A percentile compares a stretch with the other conserved stretches of the same genome.
Evolutionary conservation across 2,888 invertebrate genomes (phyloP).

Genomic region (Parochlus steinenii): DNA sequence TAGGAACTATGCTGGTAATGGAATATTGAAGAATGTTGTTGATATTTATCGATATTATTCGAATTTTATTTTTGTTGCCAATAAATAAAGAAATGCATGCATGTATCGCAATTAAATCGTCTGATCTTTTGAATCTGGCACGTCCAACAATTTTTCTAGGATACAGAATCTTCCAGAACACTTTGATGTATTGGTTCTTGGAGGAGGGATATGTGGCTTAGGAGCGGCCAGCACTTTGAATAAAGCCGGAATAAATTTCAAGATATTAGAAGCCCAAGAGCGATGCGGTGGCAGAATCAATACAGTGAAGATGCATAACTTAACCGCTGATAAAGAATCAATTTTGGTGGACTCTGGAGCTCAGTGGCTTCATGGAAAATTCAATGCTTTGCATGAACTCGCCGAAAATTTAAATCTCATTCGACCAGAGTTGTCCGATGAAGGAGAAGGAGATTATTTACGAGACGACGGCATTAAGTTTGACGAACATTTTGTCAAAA

Average conservation of each 20-base stretch:
- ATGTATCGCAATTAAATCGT: too few species aligned
- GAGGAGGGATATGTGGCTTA: constrained; percentile 12
- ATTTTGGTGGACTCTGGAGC: constrained; percentile 25
- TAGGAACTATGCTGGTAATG: too few species aligned
- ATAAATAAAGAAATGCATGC: too few species aligned
- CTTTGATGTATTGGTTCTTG: constrained; percentile 12
- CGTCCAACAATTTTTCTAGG: too few species aligned
- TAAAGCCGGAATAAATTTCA: constrained; percentile 3
- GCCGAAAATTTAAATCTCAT: constrained; percentile 21
- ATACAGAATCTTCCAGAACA: too few species aligned
- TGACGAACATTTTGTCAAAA: constrained; percentile 30
- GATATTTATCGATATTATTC: too few species aligned
- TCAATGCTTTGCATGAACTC: constrained; percentile 25
- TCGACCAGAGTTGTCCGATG: constrained; percentile 25
- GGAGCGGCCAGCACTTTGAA: constrained; percentile 11
- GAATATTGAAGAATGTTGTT: too few species aligned
- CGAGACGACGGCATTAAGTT: constrained; percentile 32
- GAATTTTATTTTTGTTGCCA: too few species aligned
- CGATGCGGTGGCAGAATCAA: constrained; percentile 13
- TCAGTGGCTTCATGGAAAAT: constrained; percentile 30
- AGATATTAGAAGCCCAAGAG: constrained; percentile 13
- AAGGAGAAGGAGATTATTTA: constrained; percentile 38
- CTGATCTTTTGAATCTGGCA: too few species aligned
- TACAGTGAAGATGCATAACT: constrained; percentile 10
- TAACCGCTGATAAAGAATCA: not conserved